phyloP scores from a whole-genome alignment of 2,113 vertebrate genomes.

The Opisthocomus hoazin region DNA sequence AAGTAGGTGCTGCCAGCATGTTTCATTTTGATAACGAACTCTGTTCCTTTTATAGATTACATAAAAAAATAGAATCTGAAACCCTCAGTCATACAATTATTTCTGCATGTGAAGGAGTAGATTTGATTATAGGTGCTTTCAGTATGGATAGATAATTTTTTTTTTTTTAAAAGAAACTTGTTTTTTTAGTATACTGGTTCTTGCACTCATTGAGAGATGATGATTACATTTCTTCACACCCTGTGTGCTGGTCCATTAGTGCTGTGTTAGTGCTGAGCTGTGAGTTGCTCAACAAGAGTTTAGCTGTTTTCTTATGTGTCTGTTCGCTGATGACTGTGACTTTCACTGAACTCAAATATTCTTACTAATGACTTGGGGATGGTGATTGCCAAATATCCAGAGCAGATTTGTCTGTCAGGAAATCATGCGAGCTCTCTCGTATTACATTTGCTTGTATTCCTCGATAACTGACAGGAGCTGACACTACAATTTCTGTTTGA shows the following conservation, averaged over 20 bases:
- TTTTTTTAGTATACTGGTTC: background rate
- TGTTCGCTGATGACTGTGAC: background rate
- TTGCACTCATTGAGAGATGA: background rate
- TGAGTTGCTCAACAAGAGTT: slow-evolving; percentile 15
- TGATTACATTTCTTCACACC: background rate
- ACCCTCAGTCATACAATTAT: background rate
- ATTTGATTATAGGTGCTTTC: background rate
- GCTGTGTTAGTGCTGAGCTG: background rate
- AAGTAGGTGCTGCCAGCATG: background rate
- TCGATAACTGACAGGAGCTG: background rate
- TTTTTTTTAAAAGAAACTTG: background rate
- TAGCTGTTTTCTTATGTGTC: background rate
- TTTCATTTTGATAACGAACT: background rate
- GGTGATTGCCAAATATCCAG: background rate
- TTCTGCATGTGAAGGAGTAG: background rate
- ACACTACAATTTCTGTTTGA: background rate
- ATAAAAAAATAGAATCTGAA: background rate
- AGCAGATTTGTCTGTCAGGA: background rate
- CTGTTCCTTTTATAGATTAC: background rate
- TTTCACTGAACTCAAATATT: background rate
- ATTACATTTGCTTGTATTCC: background rate
- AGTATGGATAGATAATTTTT: background rate
- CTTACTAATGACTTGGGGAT: background rate
- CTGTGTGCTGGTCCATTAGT: background rate
- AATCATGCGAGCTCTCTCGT: background rate